Conservation (phyloP, 2,888 invertebrate species). For the Polyommatus iphigenia region DNA sequence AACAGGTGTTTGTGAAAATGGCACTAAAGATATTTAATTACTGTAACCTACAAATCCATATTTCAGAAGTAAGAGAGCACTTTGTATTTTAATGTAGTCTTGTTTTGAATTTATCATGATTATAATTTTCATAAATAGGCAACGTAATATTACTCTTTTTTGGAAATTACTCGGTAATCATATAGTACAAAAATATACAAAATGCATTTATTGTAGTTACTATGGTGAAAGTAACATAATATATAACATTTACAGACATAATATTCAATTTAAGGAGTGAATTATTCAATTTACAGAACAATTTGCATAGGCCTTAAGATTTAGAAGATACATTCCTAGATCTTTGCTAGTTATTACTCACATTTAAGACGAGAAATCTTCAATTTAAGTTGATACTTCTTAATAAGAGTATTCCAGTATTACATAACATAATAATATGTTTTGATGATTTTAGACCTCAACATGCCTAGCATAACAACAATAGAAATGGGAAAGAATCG, state of each 20-base stretch:
- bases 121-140: background rate
- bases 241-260: background rate
- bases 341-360: background rate
- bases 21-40: background rate
- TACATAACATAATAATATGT: background rate
- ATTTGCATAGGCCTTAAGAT: background rate
- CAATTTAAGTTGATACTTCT: background rate
- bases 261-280: background rate
- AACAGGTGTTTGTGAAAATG: background rate
- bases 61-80: background rate
- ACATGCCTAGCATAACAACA: no score
- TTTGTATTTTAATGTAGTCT: background rate
- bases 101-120: background rate
- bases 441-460: background rate
- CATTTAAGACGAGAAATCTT: background rate
- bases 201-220: constrained; percentile 4
- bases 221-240: background rate
- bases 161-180: background rate
- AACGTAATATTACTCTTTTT: background rate
- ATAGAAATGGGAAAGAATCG: no score
- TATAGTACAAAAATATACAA: constrained; percentile 21
- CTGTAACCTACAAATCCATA: background rate
- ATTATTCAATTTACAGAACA: background rate
- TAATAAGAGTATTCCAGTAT: background rate
- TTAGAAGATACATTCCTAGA: constrained; percentile 1